Base-by-base conservation (phyloP, 2,888 invertebrate species). In the Heliconius ethilla region DNA sequence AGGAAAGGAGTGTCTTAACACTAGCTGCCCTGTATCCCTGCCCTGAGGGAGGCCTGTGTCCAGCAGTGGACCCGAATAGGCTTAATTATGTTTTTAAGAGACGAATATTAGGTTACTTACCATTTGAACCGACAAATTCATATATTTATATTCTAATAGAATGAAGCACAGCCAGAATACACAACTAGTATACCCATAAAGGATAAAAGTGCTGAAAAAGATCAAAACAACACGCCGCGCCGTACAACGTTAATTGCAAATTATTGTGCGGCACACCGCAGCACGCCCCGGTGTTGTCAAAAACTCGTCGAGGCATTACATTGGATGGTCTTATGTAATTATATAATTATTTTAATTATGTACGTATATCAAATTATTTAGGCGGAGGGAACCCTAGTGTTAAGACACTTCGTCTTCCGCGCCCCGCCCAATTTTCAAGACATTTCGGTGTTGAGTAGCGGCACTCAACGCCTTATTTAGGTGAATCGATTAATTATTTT, bases 221-320 rank as follows among this genome's bases (percentile, higher is more conserved):
- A 78, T 75, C 77, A 78, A 79, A 80, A 72, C 78, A 81, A 74
- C 78, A 73, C 79, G 76, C 76, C 74, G 67, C 79, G 76, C 76
- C 76, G 67, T 78, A 74, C 67, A 70, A 84, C 84, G 82, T 88
- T 91, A 91, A 92, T 92, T 91, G 90, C 88, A 88, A 90, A 90
- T 91, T 90, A 90, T 87, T 87, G 89, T 86, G 85, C 84, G 82
- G 83, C 74, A 74, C 79, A 76, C 75, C 76, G 72, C 77, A 75
- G 29, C 70, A 70, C 83, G 82, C 86, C 84, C 83, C 83, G 81
- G 78, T 81, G 86, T 86, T 85, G 86, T 89, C 90, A 89, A 89
- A 91, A 90, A 89, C 84, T 88, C 89, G 88, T 82, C 87, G 85
- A 83, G 83, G 85, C 89, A 88, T 88, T 84, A 88, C 89, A 81